Evolutionary conservation across 2,888 invertebrate species (phyloP).

Genomic region (Falcaria lacertinaria): DNA sequence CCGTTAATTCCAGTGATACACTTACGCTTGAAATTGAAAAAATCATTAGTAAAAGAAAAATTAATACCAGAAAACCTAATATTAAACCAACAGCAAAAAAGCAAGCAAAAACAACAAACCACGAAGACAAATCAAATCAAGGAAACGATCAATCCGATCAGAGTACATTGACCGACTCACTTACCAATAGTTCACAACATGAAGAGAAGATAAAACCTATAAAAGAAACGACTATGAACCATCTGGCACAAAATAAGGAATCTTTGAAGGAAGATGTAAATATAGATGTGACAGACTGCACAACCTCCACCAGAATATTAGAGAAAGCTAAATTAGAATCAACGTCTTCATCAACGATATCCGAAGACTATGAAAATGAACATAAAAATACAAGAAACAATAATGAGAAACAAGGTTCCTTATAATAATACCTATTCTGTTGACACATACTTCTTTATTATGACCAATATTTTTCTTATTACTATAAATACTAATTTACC

Average conservation of each 20-base stretch:
- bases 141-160: neutral
- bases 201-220: neutral
- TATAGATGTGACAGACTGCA: neutral
- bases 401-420: neutral
- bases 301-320: no score
- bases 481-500: no score
- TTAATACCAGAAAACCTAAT: slow-evolving; percentile 4
- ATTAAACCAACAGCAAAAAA: neutral
- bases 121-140: neutral
- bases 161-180: neutral
- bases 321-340: neutral
- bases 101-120: slow-evolving; percentile 3
- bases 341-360: neutral
- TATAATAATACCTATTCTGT: no score
- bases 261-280: neutral
- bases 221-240: neutral
- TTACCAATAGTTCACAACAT: neutral
- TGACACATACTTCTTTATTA: no score
- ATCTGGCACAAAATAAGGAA: neutral
- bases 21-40: slow-evolving; percentile 10
- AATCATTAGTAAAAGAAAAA: slow-evolving; percentile 6
- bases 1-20: slow-evolving; percentile 2
- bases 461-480: no score
- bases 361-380: neutral
- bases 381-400: neutral